Base-by-base conservation (phyloP, 2,113 vertebrate species). In the Syngnathus typhle region DNA sequence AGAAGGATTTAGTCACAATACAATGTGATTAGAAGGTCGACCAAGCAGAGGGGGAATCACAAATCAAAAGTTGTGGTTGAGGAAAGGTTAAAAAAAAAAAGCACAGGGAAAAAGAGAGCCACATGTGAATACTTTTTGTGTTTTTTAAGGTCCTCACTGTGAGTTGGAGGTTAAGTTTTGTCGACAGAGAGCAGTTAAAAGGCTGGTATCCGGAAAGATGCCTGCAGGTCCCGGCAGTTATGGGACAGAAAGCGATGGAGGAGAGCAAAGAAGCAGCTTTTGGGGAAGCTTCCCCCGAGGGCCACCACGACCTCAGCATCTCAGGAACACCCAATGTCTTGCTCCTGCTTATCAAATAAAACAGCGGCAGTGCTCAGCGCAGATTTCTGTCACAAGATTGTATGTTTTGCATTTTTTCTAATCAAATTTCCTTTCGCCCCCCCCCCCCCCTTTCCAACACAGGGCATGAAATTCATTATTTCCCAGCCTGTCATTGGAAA, bases 1-100 rank as follows among this genome's bases (percentile, higher is more conserved):
- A 87, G 82, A 74, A 66, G 89, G 87, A 88, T 89, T 91, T 89
- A 87, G 43, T 75, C 75, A 76, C 71, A 88, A 90, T 83, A 85
- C 81, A 79, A 72, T 80, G 78, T 87, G 84, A 90, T 88, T 87
- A 86, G 66, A 73, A 8, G 9, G n/a, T 43, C 41, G 38, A 21
- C 8, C 12, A 62, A 27, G 2, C 12, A 62, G 21, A 62, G 41
- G 27, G 60, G 15, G 60, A 62, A 43, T 62, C 39, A 62, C 62
- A 82, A 62, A 72, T 39, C 21, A 68, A 73, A 44, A 52, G 60
- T 61, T 43, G 2, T 5, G 38, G 58, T 12, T 47, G 8, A 64
- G 36, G 43, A 63, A 21, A 62, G 13, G 11, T 36, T 32, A 32
- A 32, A 32, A 32, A 32, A 32, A 32, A 32, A 27, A 27, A 32